phyloP scores from a whole-genome alignment of 2,113 vertebrate species.

The Pao palembangensis region DNA sequence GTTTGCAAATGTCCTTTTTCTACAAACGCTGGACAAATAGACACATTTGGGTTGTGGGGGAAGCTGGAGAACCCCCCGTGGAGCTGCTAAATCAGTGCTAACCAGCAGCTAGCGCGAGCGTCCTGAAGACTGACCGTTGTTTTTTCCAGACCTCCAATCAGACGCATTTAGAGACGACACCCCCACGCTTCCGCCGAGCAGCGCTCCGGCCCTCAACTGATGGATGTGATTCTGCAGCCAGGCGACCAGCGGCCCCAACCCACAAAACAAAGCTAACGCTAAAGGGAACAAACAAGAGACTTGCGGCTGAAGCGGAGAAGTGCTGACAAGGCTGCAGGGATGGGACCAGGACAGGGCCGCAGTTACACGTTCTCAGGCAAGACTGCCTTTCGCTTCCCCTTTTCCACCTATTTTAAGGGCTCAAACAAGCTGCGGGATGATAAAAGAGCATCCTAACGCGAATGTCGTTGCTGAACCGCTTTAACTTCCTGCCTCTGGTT shows the following conservation, averaged over 20 bases:
- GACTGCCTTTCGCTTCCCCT: conserved; percentile 25
- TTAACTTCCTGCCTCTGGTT: too few species aligned
- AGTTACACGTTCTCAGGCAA: not conserved
- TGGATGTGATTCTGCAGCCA: too few species aligned
- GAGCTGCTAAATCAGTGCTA: not conserved
- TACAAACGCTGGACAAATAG: too few species aligned
- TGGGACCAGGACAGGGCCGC: not conserved
- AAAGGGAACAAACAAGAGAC: not conserved
- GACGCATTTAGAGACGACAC: conserved; percentile 74
- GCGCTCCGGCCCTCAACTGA: conserved; percentile 65
- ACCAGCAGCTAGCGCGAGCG: not conserved
- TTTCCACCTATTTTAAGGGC: conserved; percentile 2
- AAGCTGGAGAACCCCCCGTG: too few species aligned
- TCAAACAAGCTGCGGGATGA: not conserved
- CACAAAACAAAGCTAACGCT: too few species aligned
- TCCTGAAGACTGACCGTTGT: conserved; percentile 1
- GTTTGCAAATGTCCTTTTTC: too few species aligned
- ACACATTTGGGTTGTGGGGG: too few species aligned
- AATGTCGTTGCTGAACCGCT: too few species aligned
- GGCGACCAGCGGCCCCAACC: too few species aligned
- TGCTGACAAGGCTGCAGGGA: not conserved
- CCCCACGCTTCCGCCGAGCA: conserved; percentile 70
- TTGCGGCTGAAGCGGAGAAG: not conserved
- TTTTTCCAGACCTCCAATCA: conserved; percentile 65
- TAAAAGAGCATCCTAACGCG: not conserved